These are phyloP conservation scores for Terebella lapidaria DNA, from an alignment of 2,888 invertebrate species.

Conservation along the genomic window DNA sequence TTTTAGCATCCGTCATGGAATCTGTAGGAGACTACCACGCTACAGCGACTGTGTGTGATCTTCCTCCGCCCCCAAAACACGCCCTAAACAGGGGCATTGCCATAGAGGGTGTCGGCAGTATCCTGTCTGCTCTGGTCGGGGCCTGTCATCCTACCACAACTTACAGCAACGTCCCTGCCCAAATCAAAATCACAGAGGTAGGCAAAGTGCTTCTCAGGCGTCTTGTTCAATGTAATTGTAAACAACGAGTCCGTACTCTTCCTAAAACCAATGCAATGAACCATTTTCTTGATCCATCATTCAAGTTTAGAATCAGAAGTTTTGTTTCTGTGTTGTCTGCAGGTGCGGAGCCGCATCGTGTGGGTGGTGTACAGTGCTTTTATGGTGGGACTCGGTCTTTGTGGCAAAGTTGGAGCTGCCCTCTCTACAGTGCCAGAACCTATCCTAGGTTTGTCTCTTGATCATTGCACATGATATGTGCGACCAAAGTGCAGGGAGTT, in stretches of 20 bases:
- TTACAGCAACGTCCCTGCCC: conserved; percentile 80
- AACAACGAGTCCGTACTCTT: no score
- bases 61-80: conserved; percentile 12
- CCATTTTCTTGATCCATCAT: no score
- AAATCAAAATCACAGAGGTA: conserved; percentile 76
- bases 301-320: no score
- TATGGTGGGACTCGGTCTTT: not conserved
- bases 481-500: no score
- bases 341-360: not conserved
- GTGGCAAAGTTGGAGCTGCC: conserved; percentile 7
- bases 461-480: no score
- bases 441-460: no score
- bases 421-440: conserved; percentile 9
- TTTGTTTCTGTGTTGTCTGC: no score
- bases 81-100: conserved; percentile 49
- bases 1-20: conserved; percentile 10
- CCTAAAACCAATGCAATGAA: no score
- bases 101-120: conserved; percentile 73
- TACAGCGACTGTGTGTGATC: conserved; percentile 5
- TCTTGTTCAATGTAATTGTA: no score
- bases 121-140: conserved; percentile 76
- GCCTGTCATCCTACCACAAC: conserved; percentile 80
- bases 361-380: not conserved
- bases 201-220: no score
- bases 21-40: conserved; percentile 13